A percentile compares a stretch with the other conserved stretches of the same genome.
Evolutionary conservation across 2,113 vertebrate genomes (phyloP).

Genomic region (Equus przewalskii): DNA sequence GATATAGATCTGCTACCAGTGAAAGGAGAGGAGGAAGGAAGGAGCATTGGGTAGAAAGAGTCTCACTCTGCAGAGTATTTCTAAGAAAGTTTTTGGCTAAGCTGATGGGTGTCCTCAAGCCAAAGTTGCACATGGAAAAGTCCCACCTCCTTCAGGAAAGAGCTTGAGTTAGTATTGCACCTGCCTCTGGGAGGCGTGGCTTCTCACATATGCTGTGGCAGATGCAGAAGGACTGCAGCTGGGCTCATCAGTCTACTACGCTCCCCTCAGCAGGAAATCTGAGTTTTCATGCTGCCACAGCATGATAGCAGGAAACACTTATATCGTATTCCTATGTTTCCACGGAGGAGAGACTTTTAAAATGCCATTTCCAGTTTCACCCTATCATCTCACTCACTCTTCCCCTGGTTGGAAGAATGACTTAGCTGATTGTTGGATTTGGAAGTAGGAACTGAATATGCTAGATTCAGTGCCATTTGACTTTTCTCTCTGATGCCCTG

Average conservation of each 20-base stretch:
- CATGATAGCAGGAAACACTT: too few species aligned
- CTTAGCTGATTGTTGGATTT: not conserved
- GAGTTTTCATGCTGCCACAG: not conserved
- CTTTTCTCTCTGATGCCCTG: not conserved
- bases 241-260: not conserved
- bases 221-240: not conserved
- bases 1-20: not conserved
- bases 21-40: not conserved
- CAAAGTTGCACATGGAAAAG: not conserved
- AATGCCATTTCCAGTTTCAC: too few species aligned
- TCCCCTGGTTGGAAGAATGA: not conserved
- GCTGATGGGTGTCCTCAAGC: not conserved
- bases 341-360: not conserved
- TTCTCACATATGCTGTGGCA: not conserved
- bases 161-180: not conserved
- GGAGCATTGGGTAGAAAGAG: too few species aligned
- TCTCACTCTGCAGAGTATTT: not conserved
- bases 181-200: not conserved
- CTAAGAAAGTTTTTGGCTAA: not conserved
- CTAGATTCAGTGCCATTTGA: not conserved
- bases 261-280: not conserved
- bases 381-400: not conserved
- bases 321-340: not conserved
- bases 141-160: not conserved
- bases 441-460: not conserved